Percentiles rank a stretch among this genome's conserved stretches.
These are phyloP conservation scores for Halcyon malimbica DNA, from an alignment of 2,113 vertebrate species.

Conservation along the genomic window DNA sequence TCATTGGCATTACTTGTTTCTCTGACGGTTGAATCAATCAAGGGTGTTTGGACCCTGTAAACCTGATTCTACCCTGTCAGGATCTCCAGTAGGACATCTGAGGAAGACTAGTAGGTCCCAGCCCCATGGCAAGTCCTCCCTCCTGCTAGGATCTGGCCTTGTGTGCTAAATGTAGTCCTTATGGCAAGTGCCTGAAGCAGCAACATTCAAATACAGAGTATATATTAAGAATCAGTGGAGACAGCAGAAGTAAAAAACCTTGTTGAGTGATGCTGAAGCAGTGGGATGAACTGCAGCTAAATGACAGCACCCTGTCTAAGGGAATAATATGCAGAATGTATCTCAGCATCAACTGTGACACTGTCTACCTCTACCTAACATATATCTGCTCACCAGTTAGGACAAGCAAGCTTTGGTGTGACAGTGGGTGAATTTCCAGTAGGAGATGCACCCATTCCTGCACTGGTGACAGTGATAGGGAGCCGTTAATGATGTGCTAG, in stretches of 20 bases:
- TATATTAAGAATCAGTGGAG: not conserved
- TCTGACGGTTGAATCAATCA: not conserved
- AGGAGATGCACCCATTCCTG: not conserved
- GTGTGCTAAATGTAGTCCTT: not conserved
- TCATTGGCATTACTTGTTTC: not conserved
- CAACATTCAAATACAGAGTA: not conserved
- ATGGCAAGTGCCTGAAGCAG: not conserved
- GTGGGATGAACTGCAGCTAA: not conserved
- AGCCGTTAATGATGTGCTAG: not conserved
- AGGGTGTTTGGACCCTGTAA: not conserved
- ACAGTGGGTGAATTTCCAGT: not conserved
- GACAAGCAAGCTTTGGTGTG: not conserved
- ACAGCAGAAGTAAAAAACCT: not conserved
- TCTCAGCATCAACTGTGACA: not conserved
- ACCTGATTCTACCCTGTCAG: not conserved
- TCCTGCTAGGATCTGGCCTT: rapidly evolving
- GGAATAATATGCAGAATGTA: not conserved
- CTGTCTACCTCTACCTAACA: not conserved
- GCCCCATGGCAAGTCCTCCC: not conserved
- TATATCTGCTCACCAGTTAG: not conserved
- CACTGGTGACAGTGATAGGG: not conserved
- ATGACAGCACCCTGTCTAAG: not conserved
- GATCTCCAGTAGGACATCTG: not conserved
- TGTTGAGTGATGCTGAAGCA: not conserved
- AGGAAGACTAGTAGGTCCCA: not conserved